phyloP scores from a whole-genome alignment of 1,140 invertebrate genomes.

The Probaryconus sp. region DNA sequence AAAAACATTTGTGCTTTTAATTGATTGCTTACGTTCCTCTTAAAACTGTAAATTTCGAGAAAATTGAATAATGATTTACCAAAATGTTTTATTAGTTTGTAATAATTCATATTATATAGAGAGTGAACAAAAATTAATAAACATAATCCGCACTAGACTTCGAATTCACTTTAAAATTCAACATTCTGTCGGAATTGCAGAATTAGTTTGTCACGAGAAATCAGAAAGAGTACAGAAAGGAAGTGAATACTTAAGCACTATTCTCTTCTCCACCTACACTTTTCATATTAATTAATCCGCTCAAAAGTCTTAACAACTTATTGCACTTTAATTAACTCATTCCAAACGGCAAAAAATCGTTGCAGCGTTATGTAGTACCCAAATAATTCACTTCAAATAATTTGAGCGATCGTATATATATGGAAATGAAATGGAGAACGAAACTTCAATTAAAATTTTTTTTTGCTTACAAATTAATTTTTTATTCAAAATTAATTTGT shows the following conservation, averaged over 20 bases:
- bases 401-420: slow-evolving; percentile 2
- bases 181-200: slow-evolving; percentile 39
- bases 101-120: slow-evolving; percentile 22
- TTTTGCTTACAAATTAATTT: neutral
- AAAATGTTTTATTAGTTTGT: no score
- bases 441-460: slow-evolving; percentile 5
- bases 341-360: slow-evolving; percentile 64
- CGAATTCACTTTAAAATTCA: slow-evolving; percentile 41
- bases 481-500: no score
- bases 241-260: slow-evolving; percentile 49
- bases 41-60: no score
- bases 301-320: slow-evolving; percentile 73
- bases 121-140: slow-evolving; percentile 47
- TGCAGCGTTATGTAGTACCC: neutral
- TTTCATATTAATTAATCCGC: slow-evolving; percentile 74
- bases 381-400: slow-evolving; percentile 21
- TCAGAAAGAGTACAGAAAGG: slow-evolving; percentile 47
- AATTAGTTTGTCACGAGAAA: slow-evolving; percentile 51
- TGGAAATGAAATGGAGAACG: neutral
- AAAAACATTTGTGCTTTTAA: slow-evolving; percentile 18
- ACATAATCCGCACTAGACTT: slow-evolving; percentile 38
- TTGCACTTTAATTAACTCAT: slow-evolving; percentile 75
- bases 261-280: slow-evolving; percentile 63
- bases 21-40: neutral
- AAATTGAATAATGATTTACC: no score